These are phyloP conservation scores for Mythimna lalbum DNA, from an alignment of 2,888 invertebrate genomes.

Conservation along the genomic window DNA sequence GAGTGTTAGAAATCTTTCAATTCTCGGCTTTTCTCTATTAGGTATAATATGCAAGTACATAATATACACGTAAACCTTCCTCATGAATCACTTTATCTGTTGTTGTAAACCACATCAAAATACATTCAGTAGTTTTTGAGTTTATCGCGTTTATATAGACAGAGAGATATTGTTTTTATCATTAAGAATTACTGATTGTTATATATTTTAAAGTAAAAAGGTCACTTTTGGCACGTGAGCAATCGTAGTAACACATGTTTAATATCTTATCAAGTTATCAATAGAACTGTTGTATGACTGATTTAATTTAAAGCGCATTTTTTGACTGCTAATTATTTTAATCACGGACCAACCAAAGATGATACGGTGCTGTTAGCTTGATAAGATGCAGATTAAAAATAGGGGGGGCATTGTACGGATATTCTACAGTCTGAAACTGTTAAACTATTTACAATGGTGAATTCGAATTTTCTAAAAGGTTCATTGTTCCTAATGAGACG, in stretches of 20 bases:
- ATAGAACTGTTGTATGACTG: conserved; percentile 4
- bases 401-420: conserved; percentile 3
- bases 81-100: too few relatives aligned
- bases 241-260: conserved; percentile 4
- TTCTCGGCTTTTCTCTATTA: too few relatives aligned
- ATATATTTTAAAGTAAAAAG: not conserved
- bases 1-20: too few relatives aligned
- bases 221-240: conserved; percentile 1
- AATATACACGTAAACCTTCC: too few relatives aligned
- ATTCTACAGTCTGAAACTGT: not conserved
- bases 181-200: not conserved
- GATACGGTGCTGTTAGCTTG: conserved; percentile 9
- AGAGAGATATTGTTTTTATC: too few relatives aligned
- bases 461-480: not conserved
- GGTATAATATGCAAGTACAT: too few relatives aligned
- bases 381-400: conserved; percentile 33
- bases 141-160: too few relatives aligned
- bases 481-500: too few relatives aligned
- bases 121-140: too few relatives aligned
- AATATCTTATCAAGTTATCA: conserved; percentile 25
- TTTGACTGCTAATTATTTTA: conserved; percentile 6
- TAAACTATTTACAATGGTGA: not conserved
- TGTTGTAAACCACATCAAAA: too few relatives aligned
- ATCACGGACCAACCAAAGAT: conserved; percentile 10
- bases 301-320: conserved; percentile 37